A percentile compares a stretch with the other conserved stretches of the same genome.
Evolutionary conservation across 1,140 invertebrate genomes (phyloP).

Genomic region (Heliconius hermathena): DNA sequence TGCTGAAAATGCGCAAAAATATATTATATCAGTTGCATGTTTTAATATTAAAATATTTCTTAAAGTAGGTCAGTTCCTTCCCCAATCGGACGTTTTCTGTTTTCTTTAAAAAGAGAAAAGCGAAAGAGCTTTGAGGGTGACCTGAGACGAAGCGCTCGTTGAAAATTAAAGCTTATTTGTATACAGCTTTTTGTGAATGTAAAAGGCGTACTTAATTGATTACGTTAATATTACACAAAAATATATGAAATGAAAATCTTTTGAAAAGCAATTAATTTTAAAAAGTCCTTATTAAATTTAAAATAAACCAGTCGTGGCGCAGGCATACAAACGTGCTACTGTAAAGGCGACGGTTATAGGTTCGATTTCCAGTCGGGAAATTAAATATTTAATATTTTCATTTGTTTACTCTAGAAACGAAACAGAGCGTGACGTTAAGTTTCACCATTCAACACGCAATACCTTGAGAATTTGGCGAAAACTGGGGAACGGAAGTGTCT

Average conservation of each 20-base stretch:
- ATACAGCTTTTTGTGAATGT: background rate
- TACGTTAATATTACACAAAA: background rate
- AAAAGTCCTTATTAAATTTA: too few species aligned
- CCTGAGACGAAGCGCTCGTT: conserved; percentile 5
- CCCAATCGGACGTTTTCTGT: conserved; percentile 5
- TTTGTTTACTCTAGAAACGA: background rate
- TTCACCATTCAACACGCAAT: too few species aligned
- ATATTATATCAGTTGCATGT: background rate
- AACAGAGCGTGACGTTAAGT: background rate
- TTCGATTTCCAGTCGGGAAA: too few species aligned
- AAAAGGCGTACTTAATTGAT: background rate
- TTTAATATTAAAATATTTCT: background rate
- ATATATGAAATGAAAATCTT: too few species aligned
- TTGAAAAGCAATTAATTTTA: too few species aligned
- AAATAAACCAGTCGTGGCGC: too few species aligned
- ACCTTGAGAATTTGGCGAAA: too few species aligned
- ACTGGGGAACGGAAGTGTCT: too few species aligned
- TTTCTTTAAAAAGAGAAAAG: conserved; percentile 4
- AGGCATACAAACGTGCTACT: too few species aligned
- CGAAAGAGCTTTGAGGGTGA: background rate
- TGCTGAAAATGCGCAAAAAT: too few species aligned
- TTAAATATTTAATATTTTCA: too few species aligned
- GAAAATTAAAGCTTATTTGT: conserved; percentile 3
- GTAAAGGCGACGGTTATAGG: too few species aligned
- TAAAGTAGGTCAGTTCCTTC: background rate